A percentile compares a stretch with the other conserved stretches of the same genome.
Evolutionary conservation across 1,140 invertebrate species (phyloP).

Genomic region (Drosophila mauritiana): DNA sequence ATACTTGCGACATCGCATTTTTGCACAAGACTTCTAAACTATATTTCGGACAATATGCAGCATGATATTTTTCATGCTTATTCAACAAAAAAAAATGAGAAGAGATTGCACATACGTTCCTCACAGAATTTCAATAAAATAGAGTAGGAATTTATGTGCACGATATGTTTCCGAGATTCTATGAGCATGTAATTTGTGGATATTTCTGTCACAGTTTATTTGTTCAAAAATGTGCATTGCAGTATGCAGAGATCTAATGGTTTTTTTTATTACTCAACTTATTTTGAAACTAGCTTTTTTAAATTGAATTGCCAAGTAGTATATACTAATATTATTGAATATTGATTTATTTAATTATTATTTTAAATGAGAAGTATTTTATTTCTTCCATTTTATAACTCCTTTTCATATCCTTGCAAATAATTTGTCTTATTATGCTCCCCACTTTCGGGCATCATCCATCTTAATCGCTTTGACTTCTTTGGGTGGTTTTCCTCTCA

Average conservation of each 20-base stretch:
- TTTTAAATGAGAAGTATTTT: too few relatives aligned
- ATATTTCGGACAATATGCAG: slow-evolving; percentile 23
- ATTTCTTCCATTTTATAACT: background rate
- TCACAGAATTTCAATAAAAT: slow-evolving; percentile 32
- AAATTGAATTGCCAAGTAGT: background rate
- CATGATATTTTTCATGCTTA: slow-evolving; percentile 11
- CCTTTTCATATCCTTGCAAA: slow-evolving; percentile 11
- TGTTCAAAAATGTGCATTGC: background rate
- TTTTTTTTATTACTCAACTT: background rate
- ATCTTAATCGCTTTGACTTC: slow-evolving; percentile 47
- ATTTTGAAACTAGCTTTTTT: background rate
- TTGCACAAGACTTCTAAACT: slow-evolving; percentile 21
- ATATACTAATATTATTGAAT: background rate
- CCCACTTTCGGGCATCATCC: slow-evolving; percentile 28
- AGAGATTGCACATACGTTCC: slow-evolving; percentile 14
- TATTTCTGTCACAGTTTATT: slow-evolving; percentile 4
- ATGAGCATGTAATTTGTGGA: slow-evolving; percentile 10
- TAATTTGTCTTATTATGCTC: slow-evolving; percentile 21
- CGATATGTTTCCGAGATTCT: slow-evolving; percentile 22
- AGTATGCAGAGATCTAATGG: background rate
- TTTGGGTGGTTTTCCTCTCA: background rate
- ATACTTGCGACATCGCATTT: slow-evolving; percentile 13
- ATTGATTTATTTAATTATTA: background rate
- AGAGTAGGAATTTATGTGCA: slow-evolving; percentile 18
- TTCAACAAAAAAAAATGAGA: too few relatives aligned